Base-by-base conservation (phyloP, 2,113 vertebrate genomes). In the Pleuronectes platessa region DNA sequence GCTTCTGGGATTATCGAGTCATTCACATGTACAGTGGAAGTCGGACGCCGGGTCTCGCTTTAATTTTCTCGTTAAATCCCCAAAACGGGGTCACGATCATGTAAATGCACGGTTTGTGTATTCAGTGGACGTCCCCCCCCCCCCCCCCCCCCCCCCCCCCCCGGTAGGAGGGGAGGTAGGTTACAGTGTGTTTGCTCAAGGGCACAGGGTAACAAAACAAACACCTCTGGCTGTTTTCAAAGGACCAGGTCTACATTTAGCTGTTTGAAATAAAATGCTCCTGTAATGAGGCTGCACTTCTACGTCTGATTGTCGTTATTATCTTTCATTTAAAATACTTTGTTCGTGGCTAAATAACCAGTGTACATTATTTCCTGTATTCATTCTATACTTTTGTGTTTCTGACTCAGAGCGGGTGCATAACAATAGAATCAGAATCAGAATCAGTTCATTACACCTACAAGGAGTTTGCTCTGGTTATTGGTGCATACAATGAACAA, bases 1-100 rank as follows among this genome's bases (percentile, higher is more conserved):
- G 71, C 82, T 87, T 87, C 78, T 58, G 7, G 61, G 76, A 87
- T 85, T 84, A 87, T 61, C 71, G 55, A 45, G 51, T 66, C 64
- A 72, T 86, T 61, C 73, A 62, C 24, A 51, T 80, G 55, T 70
- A 71, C 67, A 11, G 21, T 23, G 76, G 61, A 78, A 62, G 23
- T 67, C 45, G 21, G 51, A 42, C 68, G 59, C n/a, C 21, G 10
- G 21, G 66, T 53, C 54, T 26, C 31, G 42, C 81, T 75, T 82
- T 71, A 70, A 81, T 83, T 67, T 76, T 67, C 60, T 65, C 40
- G 21, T 71, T 79, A 37, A 85, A 85, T 68, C 61, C 31, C 4
- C 27, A 47, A 24, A 42, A 47, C 64, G 59, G 17, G 61, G 45
- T 63, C 23, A 63, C 27, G 65, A 73, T 74, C 56, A 81, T 83